Evolutionary conservation across 2,797 vertebrate species (phyloP).

Genomic region (Pteropus rufus): DNA sequence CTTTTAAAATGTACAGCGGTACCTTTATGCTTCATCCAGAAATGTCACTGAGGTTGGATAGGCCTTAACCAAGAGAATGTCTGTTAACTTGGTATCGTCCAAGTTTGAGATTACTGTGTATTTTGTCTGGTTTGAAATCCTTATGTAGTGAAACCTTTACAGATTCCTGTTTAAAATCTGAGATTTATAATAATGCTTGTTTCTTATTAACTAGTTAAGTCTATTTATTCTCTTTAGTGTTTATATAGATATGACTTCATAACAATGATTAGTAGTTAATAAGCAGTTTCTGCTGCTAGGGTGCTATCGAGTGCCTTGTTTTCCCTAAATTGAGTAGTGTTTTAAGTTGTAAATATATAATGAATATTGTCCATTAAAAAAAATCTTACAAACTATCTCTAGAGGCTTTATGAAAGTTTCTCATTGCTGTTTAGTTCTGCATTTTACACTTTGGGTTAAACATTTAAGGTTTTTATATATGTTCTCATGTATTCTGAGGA

Average conservation of each 20-base stretch:
- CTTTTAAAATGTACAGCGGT: background rate
- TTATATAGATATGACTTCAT: background rate
- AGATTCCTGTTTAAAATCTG: constrained; percentile 32
- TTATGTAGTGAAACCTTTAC: background rate
- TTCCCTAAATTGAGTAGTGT: background rate
- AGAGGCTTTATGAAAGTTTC: constrained; percentile 1
- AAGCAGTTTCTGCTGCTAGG: background rate
- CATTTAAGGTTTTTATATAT: background rate
- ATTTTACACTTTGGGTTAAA: background rate
- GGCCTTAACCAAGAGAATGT: background rate
- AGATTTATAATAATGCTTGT: background rate
- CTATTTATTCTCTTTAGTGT: background rate
- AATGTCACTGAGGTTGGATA: background rate
- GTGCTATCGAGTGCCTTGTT: background rate
- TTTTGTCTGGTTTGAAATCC: constrained; percentile 11
- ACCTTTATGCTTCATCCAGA: background rate
- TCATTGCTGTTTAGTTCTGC: background rate
- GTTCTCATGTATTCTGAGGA: background rate
- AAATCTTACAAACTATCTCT: background rate
- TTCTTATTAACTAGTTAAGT: background rate
- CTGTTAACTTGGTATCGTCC: background rate
- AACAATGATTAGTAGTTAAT: background rate
- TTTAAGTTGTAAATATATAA: constrained; percentile 48
- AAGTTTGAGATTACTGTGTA: background rate
- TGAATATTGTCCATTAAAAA: background rate